Base-by-base conservation (phyloP, 2,113 vertebrate species). In the Tylochromis polylepis region DNA sequence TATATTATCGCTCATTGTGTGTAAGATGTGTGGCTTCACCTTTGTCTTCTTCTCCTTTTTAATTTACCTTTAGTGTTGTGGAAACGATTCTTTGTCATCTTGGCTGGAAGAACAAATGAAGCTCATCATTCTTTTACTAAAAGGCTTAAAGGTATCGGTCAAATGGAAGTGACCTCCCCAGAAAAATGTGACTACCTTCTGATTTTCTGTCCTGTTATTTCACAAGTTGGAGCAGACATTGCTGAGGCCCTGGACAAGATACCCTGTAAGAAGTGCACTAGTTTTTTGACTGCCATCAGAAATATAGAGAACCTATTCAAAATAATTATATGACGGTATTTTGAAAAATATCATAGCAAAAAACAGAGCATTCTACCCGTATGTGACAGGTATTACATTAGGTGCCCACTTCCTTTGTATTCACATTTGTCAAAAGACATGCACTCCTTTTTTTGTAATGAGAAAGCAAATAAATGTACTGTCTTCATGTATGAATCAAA, bases 201-300 rank as follows among this genome's bases (percentile, higher is more conserved):
- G 86, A 22, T 92, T 31, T 87, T 94, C 89, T 94, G 91, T 83
- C 87, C 93, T 5, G 3, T 91, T 8, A 4, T 5, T 1, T 91
- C 91, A 10, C 62, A 80, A 31, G 65, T 88, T 11, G 59, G 22
- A 46, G 75, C 80, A 0, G 84, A 94, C 77, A 11, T 92, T 38
- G 1, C 1, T 0, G 77, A 20, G 10, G 87, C 87, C 6, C 20
- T 89, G 46, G 6, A 36, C 3, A 5, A 14, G 1, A 3, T 55
- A 4, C 70, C 16, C 14, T 10, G 88, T 93, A 59, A 67, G 89
- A 49, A 22, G 55, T 67, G 90, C 24, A 15, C 8, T 36, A 56
- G 67, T 65, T 46, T 43, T 72, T 72, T 5, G 11, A 16, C n/a
- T 46, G 67, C 1, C 41, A 72, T 27, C 8, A 72, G 8, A 72